Percentiles rank a stretch among this genome's conserved stretches.
These are phyloP conservation scores for Pterois miles DNA, from an alignment of 2,797 vertebrate species.

Conservation along the genomic window DNA sequence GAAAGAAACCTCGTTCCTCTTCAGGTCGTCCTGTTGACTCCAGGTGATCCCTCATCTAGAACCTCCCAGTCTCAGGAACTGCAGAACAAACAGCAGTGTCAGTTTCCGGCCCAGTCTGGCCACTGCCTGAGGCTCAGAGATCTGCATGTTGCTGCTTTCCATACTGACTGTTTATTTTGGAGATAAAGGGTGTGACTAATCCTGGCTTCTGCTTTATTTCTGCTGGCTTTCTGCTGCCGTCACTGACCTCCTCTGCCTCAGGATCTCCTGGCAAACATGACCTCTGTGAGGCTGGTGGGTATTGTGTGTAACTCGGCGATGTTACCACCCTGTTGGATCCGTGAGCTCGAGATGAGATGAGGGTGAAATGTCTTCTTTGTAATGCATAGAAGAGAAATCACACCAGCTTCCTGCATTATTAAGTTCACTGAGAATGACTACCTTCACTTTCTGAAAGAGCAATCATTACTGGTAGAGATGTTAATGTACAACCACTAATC, in stretches of 20 bases:
- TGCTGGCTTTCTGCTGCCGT: constrained; percentile 35
- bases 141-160: constrained; percentile 8
- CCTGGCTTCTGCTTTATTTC: constrained; percentile 53
- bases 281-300: constrained; percentile 76
- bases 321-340: background rate
- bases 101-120: background rate
- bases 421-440: background rate
- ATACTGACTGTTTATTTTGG: background rate
- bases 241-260: constrained; percentile 63
- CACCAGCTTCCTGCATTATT: background rate
- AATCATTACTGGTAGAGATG: background rate
- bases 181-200: constrained; percentile 51
- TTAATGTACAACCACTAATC: background rate
- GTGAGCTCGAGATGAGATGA: background rate
- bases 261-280: constrained; percentile 79
- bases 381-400: background rate
- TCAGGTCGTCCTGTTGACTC: background rate
- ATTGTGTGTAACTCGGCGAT: constrained; percentile 2
- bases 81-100: background rate
- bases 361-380: background rate
- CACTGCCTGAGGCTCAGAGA: background rate
- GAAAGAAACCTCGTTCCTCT: background rate
- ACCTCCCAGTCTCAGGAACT: background rate
- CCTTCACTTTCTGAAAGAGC: background rate
- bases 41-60: background rate